These are phyloP conservation scores for Eurytoma californica DNA, from an alignment of 2,888 invertebrate species.

Conservation along the genomic window DNA sequence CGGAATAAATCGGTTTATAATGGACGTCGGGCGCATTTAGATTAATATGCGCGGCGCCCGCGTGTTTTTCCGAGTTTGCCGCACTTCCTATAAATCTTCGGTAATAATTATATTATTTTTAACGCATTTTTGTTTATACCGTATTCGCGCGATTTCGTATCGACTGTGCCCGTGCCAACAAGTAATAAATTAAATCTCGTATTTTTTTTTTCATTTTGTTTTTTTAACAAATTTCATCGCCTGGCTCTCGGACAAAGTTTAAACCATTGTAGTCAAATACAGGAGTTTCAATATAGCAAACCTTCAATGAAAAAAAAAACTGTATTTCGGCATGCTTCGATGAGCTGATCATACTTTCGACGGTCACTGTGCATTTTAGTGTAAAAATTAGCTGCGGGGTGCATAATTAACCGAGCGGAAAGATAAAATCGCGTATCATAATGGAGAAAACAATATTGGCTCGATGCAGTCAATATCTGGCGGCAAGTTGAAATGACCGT, in stretches of 20 bases:
- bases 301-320: neutral
- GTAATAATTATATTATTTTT: no score
- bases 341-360: slow-evolving; percentile 18
- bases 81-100: neutral
- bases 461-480: slow-evolving; percentile 2
- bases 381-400: slow-evolving; percentile 41
- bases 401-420: slow-evolving; percentile 29
- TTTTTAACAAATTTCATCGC: neutral
- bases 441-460: slow-evolving; percentile 11
- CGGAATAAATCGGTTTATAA: slow-evolving; percentile 33
- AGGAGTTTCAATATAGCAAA: neutral
- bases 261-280: no score
- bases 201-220: no score
- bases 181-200: no score
- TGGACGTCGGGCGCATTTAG: slow-evolving; percentile 39
- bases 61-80: neutral
- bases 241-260: no score
- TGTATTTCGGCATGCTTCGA: slow-evolving; percentile 20
- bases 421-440: slow-evolving; percentile 14
- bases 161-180: no score
- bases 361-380: slow-evolving; percentile 33
- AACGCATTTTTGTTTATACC: no score
- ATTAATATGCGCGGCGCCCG: slow-evolving; percentile 8
- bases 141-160: neutral
- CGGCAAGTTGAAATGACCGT: no score